Evolutionary conservation across 2,797 vertebrate species (phyloP).

Genomic region (Smutsia temminckii): DNA sequence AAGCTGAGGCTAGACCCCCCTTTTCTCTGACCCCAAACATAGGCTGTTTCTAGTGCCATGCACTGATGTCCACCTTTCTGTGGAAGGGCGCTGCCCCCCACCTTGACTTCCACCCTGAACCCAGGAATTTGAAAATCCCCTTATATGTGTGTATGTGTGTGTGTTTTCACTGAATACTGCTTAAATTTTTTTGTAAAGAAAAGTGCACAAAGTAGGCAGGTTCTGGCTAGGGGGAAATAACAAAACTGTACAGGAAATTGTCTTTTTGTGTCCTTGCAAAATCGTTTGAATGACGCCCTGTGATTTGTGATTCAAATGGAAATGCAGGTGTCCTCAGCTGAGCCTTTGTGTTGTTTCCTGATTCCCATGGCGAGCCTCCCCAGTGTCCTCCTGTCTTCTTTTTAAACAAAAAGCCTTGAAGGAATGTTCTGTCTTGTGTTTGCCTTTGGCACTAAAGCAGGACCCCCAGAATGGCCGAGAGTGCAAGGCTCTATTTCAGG

Average conservation of each 20-base stretch:
- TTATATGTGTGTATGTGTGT: accelerated
- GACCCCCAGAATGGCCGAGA: neutral
- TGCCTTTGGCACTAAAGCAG: neutral
- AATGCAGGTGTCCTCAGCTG: neutral
- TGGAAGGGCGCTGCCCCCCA: neutral
- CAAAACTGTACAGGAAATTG: neutral
- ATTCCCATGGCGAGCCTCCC: neutral
- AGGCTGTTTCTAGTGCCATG: neutral
- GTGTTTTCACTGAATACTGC: neutral
- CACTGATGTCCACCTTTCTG: neutral
- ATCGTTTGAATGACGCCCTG: neutral
- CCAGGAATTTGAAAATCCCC: neutral
- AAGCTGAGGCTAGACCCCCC: neutral
- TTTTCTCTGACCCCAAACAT: neutral
- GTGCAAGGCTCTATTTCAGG: accelerated
- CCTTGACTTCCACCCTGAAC: neutral
- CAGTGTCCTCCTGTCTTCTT: neutral
- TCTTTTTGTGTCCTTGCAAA: neutral
- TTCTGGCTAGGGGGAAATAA: neutral
- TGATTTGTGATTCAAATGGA: neutral
- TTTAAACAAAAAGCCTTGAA: neutral
- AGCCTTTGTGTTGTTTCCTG: neutral
- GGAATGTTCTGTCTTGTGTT: neutral
- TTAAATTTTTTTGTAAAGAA: neutral
- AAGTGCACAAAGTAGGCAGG: neutral